Evolutionary conservation across 1,140 invertebrate species (phyloP).

Genomic region (Zaprionus vittiger): DNA sequence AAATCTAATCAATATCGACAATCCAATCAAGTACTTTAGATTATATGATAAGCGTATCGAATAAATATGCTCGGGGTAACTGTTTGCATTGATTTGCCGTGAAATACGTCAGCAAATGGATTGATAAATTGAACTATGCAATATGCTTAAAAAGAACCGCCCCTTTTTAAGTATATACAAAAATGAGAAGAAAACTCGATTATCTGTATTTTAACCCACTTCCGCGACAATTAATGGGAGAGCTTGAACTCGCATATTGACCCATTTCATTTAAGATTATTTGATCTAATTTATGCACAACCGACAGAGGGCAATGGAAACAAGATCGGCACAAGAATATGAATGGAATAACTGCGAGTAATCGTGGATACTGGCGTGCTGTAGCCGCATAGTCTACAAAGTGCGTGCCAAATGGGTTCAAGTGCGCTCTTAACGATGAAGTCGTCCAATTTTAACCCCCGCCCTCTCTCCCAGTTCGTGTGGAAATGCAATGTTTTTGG

Average conservation of each 20-base stretch:
- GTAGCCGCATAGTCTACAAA: constrained; percentile 4
- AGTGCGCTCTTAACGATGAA: constrained; percentile 48
- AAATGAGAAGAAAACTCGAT: neutral
- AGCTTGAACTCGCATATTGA: constrained; percentile 47
- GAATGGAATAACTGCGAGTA: constrained; percentile 32
- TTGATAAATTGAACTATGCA: constrained; percentile 3
- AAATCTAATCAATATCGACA: constrained; percentile 41
- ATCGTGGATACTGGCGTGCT: neutral
- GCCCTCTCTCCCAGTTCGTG: constrained; percentile 28
- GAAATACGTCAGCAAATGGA: constrained; percentile 30
- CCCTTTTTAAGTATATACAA: neutral
- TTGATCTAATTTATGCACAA: constrained; percentile 34
- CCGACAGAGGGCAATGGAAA: constrained; percentile 23
- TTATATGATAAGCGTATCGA: constrained; percentile 38
- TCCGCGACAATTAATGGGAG: constrained; percentile 29
- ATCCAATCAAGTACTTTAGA: constrained; percentile 51
- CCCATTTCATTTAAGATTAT: constrained; percentile 35
- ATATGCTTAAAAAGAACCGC: neutral
- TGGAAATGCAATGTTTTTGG: constrained; percentile 41
- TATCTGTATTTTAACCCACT: constrained; percentile 18
- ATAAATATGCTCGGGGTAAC: constrained; percentile 39
- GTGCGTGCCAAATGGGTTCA: constrained; percentile 62
- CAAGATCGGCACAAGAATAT: constrained; percentile 25
- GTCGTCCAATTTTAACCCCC: constrained; percentile 26
- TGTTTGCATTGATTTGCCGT: constrained; percentile 41